A percentile compares a stretch with the other conserved stretches of the same genome.
These are phyloP conservation scores for Acanthoscelides obtectus DNA, from an alignment of 2,888 invertebrate genomes.

Conservation along the genomic window DNA sequence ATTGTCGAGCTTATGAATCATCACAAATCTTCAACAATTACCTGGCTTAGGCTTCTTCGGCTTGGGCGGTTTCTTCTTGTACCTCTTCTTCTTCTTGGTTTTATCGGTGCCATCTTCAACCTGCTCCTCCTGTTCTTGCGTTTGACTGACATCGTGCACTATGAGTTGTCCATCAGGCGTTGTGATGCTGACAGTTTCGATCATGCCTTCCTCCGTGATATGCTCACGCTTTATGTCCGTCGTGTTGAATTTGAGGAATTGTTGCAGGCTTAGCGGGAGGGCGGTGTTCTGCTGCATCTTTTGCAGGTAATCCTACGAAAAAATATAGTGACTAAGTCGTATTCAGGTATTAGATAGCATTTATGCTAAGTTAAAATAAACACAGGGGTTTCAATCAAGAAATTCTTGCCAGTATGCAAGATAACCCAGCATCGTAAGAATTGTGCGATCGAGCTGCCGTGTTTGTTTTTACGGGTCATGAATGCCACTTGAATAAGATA, in stretches of 20 bases:
- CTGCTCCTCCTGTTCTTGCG: slow-evolving; percentile 41
- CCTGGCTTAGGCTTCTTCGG: slow-evolving; percentile 73
- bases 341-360: too few species aligned
- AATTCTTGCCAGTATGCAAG: too few species aligned
- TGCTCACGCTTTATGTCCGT: slow-evolving; percentile 52
- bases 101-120: slow-evolving; percentile 40
- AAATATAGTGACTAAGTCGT: background rate
- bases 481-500: too few species aligned
- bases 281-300: slow-evolving; percentile 45
- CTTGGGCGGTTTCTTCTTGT: slow-evolving; percentile 75
- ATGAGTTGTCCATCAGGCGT: slow-evolving; percentile 39
- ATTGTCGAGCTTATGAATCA: too few species aligned
- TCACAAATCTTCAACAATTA: slow-evolving; percentile 8
- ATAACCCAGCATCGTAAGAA: too few species aligned
- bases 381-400: too few species aligned
- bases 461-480: too few species aligned
- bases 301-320: slow-evolving; percentile 51
- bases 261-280: slow-evolving; percentile 56
- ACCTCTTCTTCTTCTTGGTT: slow-evolving; percentile 70
- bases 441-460: too few species aligned
- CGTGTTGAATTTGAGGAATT: slow-evolving; percentile 58
- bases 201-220: slow-evolving; percentile 50
- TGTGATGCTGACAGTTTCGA: slow-evolving; percentile 49
- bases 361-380: too few species aligned
- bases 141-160: slow-evolving; percentile 39